A percentile compares a stretch with the other conserved stretches of the same genome.
These are phyloP conservation scores for Zaprionus camerounensis DNA, from an alignment of 1,140 invertebrate species.

Conservation along the genomic window DNA sequence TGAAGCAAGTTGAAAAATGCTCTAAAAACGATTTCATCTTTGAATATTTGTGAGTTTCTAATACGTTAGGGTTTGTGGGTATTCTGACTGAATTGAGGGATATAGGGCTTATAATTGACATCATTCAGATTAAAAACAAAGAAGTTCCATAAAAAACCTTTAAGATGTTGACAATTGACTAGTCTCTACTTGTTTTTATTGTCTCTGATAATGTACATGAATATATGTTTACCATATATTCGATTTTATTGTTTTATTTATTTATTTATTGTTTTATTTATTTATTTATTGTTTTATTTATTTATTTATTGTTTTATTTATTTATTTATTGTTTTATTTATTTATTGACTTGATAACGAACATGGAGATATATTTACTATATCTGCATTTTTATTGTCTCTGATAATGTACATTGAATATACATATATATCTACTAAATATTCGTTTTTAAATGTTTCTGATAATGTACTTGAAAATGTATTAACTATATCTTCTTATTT, in stretches of 20 bases:
- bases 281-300: too few species aligned
- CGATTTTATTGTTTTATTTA: slow-evolving; percentile 8
- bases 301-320: too few species aligned
- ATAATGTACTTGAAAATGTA: too few species aligned
- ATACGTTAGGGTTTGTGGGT: neutral
- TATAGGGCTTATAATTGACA: too few species aligned
- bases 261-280: too few species aligned
- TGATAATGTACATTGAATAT: neutral
- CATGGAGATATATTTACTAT: neutral
- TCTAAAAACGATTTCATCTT: neutral
- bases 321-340: too few species aligned
- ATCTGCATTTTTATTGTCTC: too few species aligned
- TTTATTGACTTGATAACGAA: neutral
- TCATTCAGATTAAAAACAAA: too few species aligned
- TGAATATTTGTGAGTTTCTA: neutral
- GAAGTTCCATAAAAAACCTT: neutral
- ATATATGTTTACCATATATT: neutral
- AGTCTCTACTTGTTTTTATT: neutral
- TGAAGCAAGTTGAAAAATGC: neutral
- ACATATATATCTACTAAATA: neutral
- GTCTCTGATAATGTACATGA: neutral
- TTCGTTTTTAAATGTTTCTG: neutral
- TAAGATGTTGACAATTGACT: too few species aligned
- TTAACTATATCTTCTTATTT: neutral
- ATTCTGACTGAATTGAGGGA: neutral